A percentile compares a stretch with the other conserved stretches of the same genome.
Evolutionary conservation across 1,140 invertebrate genomes (phyloP).

Genomic region (Bombus affinis): DNA sequence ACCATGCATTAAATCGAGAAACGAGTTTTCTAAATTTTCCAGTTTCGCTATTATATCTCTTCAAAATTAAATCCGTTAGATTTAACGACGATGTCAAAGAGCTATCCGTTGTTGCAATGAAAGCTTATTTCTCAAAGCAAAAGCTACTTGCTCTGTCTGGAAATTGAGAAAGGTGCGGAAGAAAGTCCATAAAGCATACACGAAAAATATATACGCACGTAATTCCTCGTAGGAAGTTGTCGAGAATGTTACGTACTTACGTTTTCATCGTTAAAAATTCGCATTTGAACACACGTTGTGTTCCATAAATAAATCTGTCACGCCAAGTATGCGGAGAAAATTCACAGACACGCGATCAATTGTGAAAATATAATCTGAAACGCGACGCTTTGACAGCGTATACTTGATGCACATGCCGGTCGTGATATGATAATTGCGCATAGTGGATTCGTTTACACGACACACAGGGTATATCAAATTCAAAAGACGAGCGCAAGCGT

Average conservation of each 20-base stretch:
- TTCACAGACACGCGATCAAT: constrained; percentile 4
- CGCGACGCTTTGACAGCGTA: background rate
- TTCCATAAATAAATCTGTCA: background rate
- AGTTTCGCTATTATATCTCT: too few species aligned
- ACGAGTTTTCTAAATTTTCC: too few species aligned
- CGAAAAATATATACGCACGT: background rate
- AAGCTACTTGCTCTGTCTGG: too few species aligned
- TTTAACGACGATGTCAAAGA: too few species aligned
- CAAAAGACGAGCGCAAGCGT: background rate
- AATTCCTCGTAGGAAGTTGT: background rate
- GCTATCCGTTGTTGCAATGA: too few species aligned
- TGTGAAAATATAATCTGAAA: constrained; percentile 31
- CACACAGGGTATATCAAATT: background rate
- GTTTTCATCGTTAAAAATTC: background rate
- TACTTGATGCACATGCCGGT: background rate
- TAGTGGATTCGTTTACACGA: constrained; percentile 18
- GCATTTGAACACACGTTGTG: background rate
- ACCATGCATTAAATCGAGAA: too few species aligned
- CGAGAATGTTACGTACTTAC: background rate
- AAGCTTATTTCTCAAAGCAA: background rate
- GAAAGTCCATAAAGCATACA: background rate
- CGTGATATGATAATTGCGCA: constrained; percentile 9
- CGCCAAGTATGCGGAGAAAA: background rate
- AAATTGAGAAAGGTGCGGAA: background rate
- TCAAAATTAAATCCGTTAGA: too few species aligned